Evolutionary conservation across 2,797 vertebrate species (phyloP), one percentile per base, ranked within the genome.

Genomic region (Serranus cabrilla): DNA sequence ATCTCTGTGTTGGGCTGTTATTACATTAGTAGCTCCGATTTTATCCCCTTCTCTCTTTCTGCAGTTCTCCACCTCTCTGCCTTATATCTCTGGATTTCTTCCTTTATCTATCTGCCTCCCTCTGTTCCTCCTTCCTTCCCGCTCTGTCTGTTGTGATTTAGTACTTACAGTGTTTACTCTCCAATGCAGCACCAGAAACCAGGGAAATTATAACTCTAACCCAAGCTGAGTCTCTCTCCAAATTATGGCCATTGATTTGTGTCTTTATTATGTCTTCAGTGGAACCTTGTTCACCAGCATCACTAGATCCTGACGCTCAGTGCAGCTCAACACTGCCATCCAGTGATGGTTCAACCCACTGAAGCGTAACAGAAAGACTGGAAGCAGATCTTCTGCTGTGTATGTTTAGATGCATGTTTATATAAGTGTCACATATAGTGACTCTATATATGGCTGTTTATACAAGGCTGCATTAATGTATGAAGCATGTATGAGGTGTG

Each of bases 311-410:
- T 1, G 1, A 18, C 37, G 49, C 74, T 43, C 43, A 83, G 71
- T 75, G 80, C 62, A 68, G 93, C 92, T 92, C 94, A 95, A 95
- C 88, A 95, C 93, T 95, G 94, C 94, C 95, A 92, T 93, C 95
- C 87, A 93, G 93, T 94, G 93, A 58, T 64, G 68, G 34, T 39
- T 72, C 7, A 5, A 27, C 43, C 72, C 76, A 59, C 58, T 27
- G 59, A 5, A 63, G 65, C 62, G 42, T 21, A 56, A 58, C 78
- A 63, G 63, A 61, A 11, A 64, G 12, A 34, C 51, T 6, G 0
- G 62, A 58, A 55, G 69, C 45, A 52, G 43, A 60, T 13, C 10
- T 42, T 65, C 34, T 47, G 23, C 23, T 56, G 4, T 58, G 40
- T 20, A 17, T 71, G 27, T 59, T 14, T 31, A 11, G 17, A 27